A percentile compares a stretch with the other conserved stretches of the same genome.
phyloP scores from a whole-genome alignment of 1,140 invertebrate genomes.

The Anagrus nilaparvatae region DNA sequence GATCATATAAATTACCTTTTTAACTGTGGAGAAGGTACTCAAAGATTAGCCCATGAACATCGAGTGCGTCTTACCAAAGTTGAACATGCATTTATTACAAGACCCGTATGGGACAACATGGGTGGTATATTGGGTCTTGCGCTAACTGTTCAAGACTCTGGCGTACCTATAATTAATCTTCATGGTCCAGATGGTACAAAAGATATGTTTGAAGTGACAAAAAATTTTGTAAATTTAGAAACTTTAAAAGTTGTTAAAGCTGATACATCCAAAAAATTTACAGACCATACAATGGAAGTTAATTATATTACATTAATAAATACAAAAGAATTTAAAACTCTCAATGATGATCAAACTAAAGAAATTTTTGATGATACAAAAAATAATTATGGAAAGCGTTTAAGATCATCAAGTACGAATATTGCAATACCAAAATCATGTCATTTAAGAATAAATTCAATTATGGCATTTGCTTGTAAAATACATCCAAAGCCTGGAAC shows the following conservation, averaged over 20 bases:
- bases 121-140: slow-evolving; percentile 75
- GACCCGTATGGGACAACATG: slow-evolving; percentile 68
- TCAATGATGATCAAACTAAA: slow-evolving; percentile 41
- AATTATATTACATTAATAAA: slow-evolving; percentile 52
- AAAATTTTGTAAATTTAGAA: slow-evolving; percentile 61
- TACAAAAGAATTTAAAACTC: not conserved
- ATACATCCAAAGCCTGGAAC: slow-evolving; percentile 58
- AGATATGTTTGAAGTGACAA: slow-evolving; percentile 57
- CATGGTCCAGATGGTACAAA: slow-evolving; percentile 71
- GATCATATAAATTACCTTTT: slow-evolving; percentile 78
- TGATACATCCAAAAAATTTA: slow-evolving; percentile 41
- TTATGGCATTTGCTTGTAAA: slow-evolving; percentile 42
- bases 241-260: slow-evolving; percentile 53
- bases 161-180: slow-evolving; percentile 66
- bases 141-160: slow-evolving; percentile 75
- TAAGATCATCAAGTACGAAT: slow-evolving; percentile 8
- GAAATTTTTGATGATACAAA: no score
- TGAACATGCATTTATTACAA: slow-evolving; percentile 81
- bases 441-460: slow-evolving; percentile 12
- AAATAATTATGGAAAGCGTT: slow-evolving; percentile 28
- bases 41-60: slow-evolving; percentile 76
- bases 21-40: slow-evolving; percentile 87
- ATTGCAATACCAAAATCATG: slow-evolving; percentile 9
- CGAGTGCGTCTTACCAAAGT: slow-evolving; percentile 70
- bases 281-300: slow-evolving; percentile 58